Base-by-base conservation (phyloP, 2,797 vertebrate species). In the Gorsachius magnificus region DNA sequence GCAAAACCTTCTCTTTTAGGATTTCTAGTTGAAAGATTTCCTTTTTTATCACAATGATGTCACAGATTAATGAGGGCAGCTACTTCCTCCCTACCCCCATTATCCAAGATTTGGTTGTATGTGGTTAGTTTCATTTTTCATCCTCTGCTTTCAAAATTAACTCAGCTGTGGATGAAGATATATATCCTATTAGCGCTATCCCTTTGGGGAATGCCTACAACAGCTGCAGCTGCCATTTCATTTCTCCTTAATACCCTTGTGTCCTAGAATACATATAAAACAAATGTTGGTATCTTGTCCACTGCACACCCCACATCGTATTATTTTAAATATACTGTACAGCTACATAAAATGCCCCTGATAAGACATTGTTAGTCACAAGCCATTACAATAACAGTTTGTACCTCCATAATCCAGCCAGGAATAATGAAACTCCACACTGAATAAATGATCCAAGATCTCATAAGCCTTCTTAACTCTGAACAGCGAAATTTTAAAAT, bases 391-490 rank as follows among this genome's bases (percentile, higher is more conserved):
- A 38, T 89, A 96, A 94, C 58, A 61, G 58, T 95, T 87, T 93
- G 69, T 88, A 58, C 83, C 70, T 93, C 46, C 33, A n/a, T 91
- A 97, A 97, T 97, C 91, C 63, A 56, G 8, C 56, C 80, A 82
- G 90, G 56, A 95, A 97, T 95, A 97, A 97, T 81, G 86, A 96
- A 97, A 93, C 87, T 93, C 92, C 58, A 74, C 69, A 25, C 56
- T 82, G 92, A 95, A 94, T 71, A 97, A 96, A 83, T 85, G 94
- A 97, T 95, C 89, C 91, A 93, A 95, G 96, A 96, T 96, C 95
- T 97, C 92, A 65, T 97, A 98, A 98, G 85, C 95, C 95, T 93
- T 96, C 97, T 97, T 97, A 98, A 94, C 58, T 86, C 82, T 84
- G 76, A 96, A 71, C 78, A 69, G 63, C 33, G 65, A 76, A 95